These are phyloP conservation scores for Neoscelio sp. DNA, from an alignment of 2,888 invertebrate genomes.

Conservation along the genomic window DNA sequence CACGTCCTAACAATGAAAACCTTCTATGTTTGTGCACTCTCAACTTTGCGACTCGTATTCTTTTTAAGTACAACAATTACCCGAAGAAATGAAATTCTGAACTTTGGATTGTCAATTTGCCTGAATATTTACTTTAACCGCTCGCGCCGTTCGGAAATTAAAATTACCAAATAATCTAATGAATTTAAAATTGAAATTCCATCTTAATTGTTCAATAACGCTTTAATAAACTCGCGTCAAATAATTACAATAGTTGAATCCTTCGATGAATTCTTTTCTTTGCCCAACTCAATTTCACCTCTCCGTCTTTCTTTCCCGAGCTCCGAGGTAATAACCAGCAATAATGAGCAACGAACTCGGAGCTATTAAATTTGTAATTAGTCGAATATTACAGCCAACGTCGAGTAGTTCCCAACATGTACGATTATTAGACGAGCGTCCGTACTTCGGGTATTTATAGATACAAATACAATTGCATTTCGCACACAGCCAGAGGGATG, in stretches of 20 bases:
- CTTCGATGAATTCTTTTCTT: constrained; percentile 10
- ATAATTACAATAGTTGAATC: constrained; percentile 42
- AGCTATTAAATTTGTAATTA: constrained; percentile 82
- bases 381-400: constrained; percentile 79
- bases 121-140: neutral
- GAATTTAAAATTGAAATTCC: too few species aligned
- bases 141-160: neutral
- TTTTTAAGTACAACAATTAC: constrained; percentile 2
- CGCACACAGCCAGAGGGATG: constrained; percentile 31
- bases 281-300: constrained; percentile 42
- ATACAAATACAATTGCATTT: constrained; percentile 65
- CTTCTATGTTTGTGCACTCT: too few species aligned
- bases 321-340: constrained; percentile 67
- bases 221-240: constrained; percentile 25
- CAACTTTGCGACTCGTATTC: constrained; percentile 10
- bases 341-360: constrained; percentile 76
- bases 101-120: too few species aligned
- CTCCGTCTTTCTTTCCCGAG: constrained; percentile 5
- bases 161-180: constrained; percentile 2
- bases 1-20: constrained; percentile 36
- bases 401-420: constrained; percentile 59
- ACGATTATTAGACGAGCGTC: constrained; percentile 51
- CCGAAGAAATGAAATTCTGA: neutral
- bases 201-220: constrained; percentile 3
- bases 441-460: constrained; percentile 42